Conservation (phyloP, 1,140 invertebrate species). For the Armadillidium nasatum region DNA sequence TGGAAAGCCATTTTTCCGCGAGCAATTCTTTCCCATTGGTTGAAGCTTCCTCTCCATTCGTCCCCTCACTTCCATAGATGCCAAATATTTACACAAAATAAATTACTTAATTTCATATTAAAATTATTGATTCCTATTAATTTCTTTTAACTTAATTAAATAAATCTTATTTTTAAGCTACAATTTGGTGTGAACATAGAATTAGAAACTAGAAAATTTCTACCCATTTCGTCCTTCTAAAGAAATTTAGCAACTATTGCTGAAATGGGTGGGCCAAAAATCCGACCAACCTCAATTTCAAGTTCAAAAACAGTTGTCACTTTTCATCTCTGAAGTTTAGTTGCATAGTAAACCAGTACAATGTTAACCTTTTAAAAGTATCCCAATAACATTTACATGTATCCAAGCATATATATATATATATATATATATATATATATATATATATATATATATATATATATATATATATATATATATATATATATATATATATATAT, state of each 20-base stretch:
- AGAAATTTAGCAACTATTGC: neutral
- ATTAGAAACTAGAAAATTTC: neutral
- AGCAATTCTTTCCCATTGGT: neutral
- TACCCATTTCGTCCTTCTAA: neutral
- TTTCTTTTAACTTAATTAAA: neutral
- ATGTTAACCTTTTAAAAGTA: too few relatives aligned
- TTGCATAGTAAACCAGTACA: too few relatives aligned
- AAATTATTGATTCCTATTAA: neutral
- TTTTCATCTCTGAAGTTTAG: too few relatives aligned
- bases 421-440: too few relatives aligned
- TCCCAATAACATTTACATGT: too few relatives aligned
- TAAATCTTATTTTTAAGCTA: neutral
- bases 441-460: too few relatives aligned
- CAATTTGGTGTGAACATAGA: neutral
- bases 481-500: too few relatives aligned
- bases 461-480: too few relatives aligned
- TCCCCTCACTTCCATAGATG: neutral
- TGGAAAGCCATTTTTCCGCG: neutral
- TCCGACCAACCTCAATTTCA: too few relatives aligned
- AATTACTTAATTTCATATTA: neutral
- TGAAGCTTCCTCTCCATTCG: neutral
- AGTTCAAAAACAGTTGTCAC: too few relatives aligned
- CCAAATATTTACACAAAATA: neutral
- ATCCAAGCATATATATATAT: too few relatives aligned
- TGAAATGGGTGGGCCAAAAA: neutral